Base-by-base conservation (phyloP, 2,113 vertebrate genomes). In the Lagopus leucura region DNA sequence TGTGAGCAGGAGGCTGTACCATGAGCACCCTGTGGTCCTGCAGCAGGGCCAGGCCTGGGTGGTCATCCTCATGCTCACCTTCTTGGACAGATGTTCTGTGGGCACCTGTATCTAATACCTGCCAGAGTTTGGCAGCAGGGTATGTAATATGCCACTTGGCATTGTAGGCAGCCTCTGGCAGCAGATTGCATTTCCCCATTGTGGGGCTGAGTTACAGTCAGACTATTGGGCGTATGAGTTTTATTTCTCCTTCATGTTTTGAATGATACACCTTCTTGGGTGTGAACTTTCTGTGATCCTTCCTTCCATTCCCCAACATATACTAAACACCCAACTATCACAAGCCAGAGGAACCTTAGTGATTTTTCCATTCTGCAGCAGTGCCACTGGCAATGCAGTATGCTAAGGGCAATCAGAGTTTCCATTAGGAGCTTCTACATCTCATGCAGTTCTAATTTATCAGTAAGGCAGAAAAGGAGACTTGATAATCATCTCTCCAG, bases 291-390 rank as follows among this genome's bases (percentile, higher is more conserved):
- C 54, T 45, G 40, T 78, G 66, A 38, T 52, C 86, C 77, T 78
- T 93, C 72, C 84, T 93, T 91, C 55, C 32, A 20, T 81, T 91
- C 82, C 65, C 85, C 69, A 78, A 10, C 38, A 48, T 73, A 75
- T 22, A 24, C 19, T 75, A 79, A 82, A 72, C 50, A 24, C 36
- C 48, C 43, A 88, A 6, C 80, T 81, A 81, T 22, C 58, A 61
- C 40, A 86, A 93, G 66, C 91, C 4, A 1, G 52, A 86, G 82
- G 65, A 95, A 54, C 63, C 80, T 34, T 90, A 96, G 90, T 95
- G 95, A 95, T 96, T 96, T 97, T 97, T 96, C 94, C 95, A 73
- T 95, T 94, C 90, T 79, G 48, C 14, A 2, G 77, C 69, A 79
- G 63, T 66, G 95, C 92, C 83, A 86, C 72, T 93, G 94, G 95